Conservation (phyloP, 2,888 invertebrate species). For the Mimachlamys varia region DNA sequence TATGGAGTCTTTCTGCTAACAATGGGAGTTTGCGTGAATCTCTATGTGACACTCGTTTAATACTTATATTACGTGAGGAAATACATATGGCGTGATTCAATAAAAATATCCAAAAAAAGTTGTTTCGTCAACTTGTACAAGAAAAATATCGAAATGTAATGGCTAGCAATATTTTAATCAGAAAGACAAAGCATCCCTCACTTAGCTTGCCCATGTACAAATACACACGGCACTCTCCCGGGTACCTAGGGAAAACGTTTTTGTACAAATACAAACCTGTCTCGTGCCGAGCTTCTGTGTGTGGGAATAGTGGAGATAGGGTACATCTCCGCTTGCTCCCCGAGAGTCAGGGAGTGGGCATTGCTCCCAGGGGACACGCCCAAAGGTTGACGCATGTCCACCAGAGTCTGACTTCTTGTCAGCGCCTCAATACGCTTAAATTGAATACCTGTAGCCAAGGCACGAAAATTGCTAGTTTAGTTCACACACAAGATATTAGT, state of each 20-base stretch:
- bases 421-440: slow-evolving; percentile 64
- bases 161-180: no score
- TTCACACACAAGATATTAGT: neutral
- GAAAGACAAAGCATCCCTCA: neutral
- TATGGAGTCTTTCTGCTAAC: no score
- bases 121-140: no score
- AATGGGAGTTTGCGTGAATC: no score
- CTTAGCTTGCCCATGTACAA: neutral
- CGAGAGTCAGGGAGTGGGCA: slow-evolving; percentile 39
- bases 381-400: slow-evolving; percentile 52
- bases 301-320: slow-evolving; percentile 39
- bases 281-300: slow-evolving; percentile 46
- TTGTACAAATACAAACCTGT: slow-evolving; percentile 42
- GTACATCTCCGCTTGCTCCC: slow-evolving; percentile 47
- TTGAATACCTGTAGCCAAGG: slow-evolving; percentile 54
- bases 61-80: no score
- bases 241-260: neutral
- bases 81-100: no score
- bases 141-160: no score
- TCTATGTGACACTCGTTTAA: no score
- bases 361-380: slow-evolving; percentile 4
- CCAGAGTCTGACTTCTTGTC: slow-evolving; percentile 63
- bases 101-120: no score
- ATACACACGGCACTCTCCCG: neutral
- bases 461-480: slow-evolving; percentile 28